Base-by-base conservation (phyloP, 2,888 invertebrate species). In the Eueremaeus valkanovi region DNA sequence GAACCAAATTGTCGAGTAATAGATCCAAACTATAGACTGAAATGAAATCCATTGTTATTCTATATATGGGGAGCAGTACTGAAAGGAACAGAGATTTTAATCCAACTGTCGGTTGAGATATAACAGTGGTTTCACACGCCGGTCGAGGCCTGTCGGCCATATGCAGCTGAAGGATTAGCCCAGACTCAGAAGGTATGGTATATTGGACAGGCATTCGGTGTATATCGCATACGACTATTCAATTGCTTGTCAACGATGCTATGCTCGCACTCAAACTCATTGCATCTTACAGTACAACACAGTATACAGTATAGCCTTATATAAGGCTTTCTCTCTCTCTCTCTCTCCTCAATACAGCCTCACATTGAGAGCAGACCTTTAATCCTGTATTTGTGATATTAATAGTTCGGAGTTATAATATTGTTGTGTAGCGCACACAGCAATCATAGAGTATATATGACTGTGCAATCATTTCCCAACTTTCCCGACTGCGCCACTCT, bases 341-440 rank as follows among this genome's bases (percentile, higher is more conserved):
- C n/a, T n/a, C n/a, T n/a, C n/a, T n/a, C n/a, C n/a, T n/a, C n/a
- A n/a, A 55, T 13, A 16, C 55, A 18, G 6, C 21, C 24, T 45
- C 58, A n/a, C n/a, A n/a, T n/a, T n/a, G n/a, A n/a, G 18, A 16
- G 11, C 27, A 24, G 49, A 74, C 58, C n/a, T 73, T 74, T 74
- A 74, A 74, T 74, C 74, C 74, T 31, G 74, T 74, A 74, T 74
- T 74, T 74, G 74, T 74, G 74, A 58, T 74, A 74, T 74, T 74
- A 74, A 74, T 74, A 74, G 74, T 73, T 73, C 27, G 2, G 21
- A 70, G 70, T 42, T 70, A 70, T 68, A 40, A 68, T 66, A 36
- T 58, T 24, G 40, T 61, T 36, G 40, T 42, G 18, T 6, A 2
- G 1, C 16, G 33, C 33, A n/a, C 29, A 33, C 9, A 24, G 66